These are phyloP conservation scores for Agriopis leucophaearia DNA, from an alignment of 2,888 invertebrate genomes.

Conservation along the genomic window DNA sequence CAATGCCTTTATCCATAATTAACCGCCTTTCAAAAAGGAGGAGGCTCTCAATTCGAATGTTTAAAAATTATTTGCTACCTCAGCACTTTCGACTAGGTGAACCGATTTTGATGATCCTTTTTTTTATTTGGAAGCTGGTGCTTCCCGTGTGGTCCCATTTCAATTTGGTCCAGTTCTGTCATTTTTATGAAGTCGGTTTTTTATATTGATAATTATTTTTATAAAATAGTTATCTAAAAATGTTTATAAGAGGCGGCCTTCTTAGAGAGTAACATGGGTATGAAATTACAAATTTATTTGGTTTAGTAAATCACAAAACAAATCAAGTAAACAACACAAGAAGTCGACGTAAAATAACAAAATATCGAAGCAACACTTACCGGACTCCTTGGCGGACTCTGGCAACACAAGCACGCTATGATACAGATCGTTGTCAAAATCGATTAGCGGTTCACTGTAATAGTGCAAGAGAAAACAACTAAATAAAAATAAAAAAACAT, in stretches of 20 bases:
- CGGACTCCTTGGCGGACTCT: conserved; percentile 75
- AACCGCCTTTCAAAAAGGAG: no score
- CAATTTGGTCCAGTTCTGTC: no score
- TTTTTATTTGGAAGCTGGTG: no score
- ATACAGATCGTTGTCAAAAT: conserved; percentile 81
- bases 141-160: no score
- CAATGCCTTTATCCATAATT: background rate
- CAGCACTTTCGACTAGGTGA: no score
- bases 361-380: conserved; percentile 57
- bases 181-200: no score
- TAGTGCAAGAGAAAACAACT: conserved; percentile 48
- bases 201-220: no score
- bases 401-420: conserved; percentile 78
- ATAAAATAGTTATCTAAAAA: background rate
- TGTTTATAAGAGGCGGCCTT: no score
- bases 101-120: no score
- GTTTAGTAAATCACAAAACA: background rate
- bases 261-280: conserved; percentile 22
- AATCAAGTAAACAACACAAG: background rate
- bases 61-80: no score
- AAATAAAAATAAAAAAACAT: conserved; percentile 36
- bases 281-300: conserved; percentile 7
- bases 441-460: conserved; percentile 80
- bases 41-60: no score
- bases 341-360: conserved; percentile 17